Conservation (phyloP, 2,797 vertebrate genomes). For the Ctenosaura bakeri region DNA sequence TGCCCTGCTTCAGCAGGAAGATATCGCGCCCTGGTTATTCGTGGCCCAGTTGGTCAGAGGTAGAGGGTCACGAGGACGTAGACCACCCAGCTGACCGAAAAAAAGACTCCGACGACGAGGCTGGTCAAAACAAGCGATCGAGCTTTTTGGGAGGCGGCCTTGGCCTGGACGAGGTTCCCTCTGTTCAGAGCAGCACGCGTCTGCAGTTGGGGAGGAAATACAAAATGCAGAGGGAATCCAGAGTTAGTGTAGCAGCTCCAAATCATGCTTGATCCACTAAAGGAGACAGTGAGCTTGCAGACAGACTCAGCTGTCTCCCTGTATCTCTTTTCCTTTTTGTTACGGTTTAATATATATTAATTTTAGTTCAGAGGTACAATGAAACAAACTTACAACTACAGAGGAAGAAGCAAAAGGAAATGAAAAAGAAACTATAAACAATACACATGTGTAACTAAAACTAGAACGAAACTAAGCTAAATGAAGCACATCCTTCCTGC, state of each 20-base stretch:
- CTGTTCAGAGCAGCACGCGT: conserved; percentile 79
- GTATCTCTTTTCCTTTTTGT: too few relatives aligned
- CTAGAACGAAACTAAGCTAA: too few relatives aligned
- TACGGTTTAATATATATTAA: too few relatives aligned
- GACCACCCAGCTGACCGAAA: conserved; percentile 83
- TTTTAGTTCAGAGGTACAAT: too few relatives aligned
- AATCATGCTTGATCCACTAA: not conserved
- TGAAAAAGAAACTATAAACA: too few relatives aligned
- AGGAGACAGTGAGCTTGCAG: not conserved
- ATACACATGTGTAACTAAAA: too few relatives aligned
- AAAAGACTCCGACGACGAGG: conserved; percentile 82
- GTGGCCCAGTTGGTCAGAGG: conserved; percentile 24
- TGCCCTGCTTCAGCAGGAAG: not conserved
- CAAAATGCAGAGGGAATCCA: accelerated
- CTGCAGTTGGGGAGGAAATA: conserved; percentile 61
- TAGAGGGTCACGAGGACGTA: conserved; percentile 82
- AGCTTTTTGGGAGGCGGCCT: conserved; percentile 80
- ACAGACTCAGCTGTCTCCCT: not conserved
- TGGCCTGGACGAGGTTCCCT: conserved; percentile 79
- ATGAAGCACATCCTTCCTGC: too few relatives aligned
- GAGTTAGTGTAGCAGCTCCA: too few relatives aligned
- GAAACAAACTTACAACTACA: too few relatives aligned
- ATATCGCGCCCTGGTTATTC: not conserved
- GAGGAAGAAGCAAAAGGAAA: too few relatives aligned
- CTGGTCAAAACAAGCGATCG: conserved; percentile 84